Evolutionary conservation across 2,888 invertebrate species (phyloP).

Genomic region (Lithophane semibrunnea): DNA sequence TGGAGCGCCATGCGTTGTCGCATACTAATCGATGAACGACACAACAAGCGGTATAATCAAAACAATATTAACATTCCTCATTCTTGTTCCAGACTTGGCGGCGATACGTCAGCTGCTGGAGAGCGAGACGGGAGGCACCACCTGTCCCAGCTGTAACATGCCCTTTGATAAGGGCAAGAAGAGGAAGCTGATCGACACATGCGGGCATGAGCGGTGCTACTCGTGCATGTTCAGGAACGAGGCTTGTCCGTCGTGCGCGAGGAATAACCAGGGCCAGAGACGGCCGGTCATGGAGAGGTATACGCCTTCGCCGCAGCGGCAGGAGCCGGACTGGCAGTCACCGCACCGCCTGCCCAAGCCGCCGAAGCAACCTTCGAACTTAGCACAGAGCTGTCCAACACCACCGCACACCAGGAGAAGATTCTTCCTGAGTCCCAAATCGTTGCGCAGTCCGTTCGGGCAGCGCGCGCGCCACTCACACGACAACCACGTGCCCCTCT

Average conservation of each 20-base stretch:
- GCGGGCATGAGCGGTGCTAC: slow-evolving; percentile 98
- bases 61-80: slow-evolving; percentile 64
- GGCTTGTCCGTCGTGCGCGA: slow-evolving; percentile 95
- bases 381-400: slow-evolving; percentile 94
- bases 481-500: slow-evolving; percentile 92
- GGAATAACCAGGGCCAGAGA: slow-evolving; percentile 81
- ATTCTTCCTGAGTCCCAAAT: slow-evolving; percentile 95
- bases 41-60: slow-evolving; percentile 57
- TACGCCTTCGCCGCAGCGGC: slow-evolving; percentile 86
- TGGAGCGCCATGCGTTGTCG: slow-evolving; percentile 67
- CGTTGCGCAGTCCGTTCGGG: slow-evolving; percentile 94
- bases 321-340: slow-evolving; percentile 87
- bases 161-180: slow-evolving; percentile 99
- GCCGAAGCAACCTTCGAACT: slow-evolving; percentile 89
- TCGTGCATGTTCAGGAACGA: slow-evolving; percentile 98
- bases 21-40: slow-evolving; percentile 67
- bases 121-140: slow-evolving; percentile 92
- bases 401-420: slow-evolving; percentile 94
- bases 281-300: slow-evolving; percentile 87
- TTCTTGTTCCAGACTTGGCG: slow-evolving; percentile 93
- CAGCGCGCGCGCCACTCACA: slow-evolving; percentile 89
- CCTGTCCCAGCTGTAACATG: slow-evolving; percentile 97
- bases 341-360: slow-evolving; percentile 91
- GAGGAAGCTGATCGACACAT: slow-evolving; percentile 97
- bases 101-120: slow-evolving; percentile 95